These are phyloP conservation scores for Patiria miniata DNA, from an alignment of 35 echinoderm and acorn worm genomes.

Conservation along the genomic window DNA sequence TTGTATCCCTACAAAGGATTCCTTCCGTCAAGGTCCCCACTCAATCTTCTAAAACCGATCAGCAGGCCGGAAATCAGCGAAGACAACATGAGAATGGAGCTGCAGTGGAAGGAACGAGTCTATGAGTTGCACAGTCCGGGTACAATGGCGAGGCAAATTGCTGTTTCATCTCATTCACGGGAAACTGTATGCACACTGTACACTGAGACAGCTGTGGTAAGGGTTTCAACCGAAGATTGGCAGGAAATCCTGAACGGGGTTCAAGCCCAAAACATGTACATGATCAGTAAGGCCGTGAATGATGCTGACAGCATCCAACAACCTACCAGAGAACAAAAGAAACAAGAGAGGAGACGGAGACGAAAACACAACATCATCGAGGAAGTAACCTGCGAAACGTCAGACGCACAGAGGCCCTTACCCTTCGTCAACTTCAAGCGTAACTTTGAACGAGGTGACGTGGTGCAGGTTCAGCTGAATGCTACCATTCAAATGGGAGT, in stretches of 20 bases:
- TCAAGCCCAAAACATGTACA: not conserved
- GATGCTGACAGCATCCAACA: not conserved
- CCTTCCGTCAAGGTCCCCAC: conserved; percentile 15
- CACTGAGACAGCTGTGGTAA: not conserved
- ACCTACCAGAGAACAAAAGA: not conserved
- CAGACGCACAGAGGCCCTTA: conserved; percentile 33
- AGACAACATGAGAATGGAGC: conserved; percentile 4
- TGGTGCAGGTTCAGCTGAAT: conserved; percentile 72
- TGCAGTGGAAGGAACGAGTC: conserved; percentile 78
- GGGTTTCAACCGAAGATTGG: conserved; percentile 2
- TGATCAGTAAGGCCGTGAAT: not conserved
- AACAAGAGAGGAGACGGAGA: not conserved
- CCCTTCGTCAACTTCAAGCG: conserved; percentile 58
- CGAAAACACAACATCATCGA: not conserved
- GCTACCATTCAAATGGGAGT: conserved; percentile 57
- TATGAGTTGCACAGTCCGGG: conserved; percentile 45
- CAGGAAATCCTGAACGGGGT: conserved; percentile 7
- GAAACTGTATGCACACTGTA: not conserved
- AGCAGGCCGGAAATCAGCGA: conserved; percentile 63
- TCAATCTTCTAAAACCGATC: conserved; percentile 72
- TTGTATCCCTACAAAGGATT: conserved; percentile 46
- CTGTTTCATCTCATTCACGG: no score
- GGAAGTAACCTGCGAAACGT: conserved; percentile 57
- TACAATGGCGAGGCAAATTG: not conserved
- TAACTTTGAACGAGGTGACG: conserved; percentile 55